phyloP scores from a whole-genome alignment of 2,888 invertebrate species.

The Limnephilus rhombicus region DNA sequence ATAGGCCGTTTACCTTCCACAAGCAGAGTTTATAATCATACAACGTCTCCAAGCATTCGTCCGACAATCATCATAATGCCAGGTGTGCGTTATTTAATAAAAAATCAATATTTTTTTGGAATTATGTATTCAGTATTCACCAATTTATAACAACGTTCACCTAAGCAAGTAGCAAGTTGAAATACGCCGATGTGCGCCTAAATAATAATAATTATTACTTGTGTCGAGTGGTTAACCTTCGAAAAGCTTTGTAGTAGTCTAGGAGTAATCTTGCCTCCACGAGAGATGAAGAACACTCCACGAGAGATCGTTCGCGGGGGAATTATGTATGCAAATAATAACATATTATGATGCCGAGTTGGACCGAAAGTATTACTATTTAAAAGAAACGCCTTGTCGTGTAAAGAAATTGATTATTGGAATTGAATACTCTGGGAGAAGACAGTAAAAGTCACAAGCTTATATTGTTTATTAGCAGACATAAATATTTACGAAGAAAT shows the following conservation, averaged over 20 bases:
- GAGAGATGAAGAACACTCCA: background rate
- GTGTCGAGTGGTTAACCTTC: conserved; percentile 27
- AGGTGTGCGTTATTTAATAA: conserved; percentile 12
- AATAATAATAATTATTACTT: background rate
- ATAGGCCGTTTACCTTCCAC: background rate
- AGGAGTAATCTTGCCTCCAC: background rate
- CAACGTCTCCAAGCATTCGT: background rate
- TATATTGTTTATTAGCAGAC: background rate
- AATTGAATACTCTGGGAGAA: background rate
- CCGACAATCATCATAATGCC: background rate
- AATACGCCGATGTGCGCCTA: background rate
- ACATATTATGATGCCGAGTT: background rate
- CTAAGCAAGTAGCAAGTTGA: conserved; percentile 1
- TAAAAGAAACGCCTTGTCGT: background rate
- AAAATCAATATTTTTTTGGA: background rate
- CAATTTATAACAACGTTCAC: conserved; percentile 33
- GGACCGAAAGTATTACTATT: background rate
- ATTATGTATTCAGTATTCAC: background rate
- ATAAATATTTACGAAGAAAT: no score
- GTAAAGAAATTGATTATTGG: background rate
- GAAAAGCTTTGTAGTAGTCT: conserved; percentile 32
- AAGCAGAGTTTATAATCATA: background rate
- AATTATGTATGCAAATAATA: background rate
- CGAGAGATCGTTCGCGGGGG: background rate
- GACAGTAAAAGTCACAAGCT: background rate